Conservation (phyloP, 2,888 invertebrate genomes). For the Lamellibrachia columna region DNA sequence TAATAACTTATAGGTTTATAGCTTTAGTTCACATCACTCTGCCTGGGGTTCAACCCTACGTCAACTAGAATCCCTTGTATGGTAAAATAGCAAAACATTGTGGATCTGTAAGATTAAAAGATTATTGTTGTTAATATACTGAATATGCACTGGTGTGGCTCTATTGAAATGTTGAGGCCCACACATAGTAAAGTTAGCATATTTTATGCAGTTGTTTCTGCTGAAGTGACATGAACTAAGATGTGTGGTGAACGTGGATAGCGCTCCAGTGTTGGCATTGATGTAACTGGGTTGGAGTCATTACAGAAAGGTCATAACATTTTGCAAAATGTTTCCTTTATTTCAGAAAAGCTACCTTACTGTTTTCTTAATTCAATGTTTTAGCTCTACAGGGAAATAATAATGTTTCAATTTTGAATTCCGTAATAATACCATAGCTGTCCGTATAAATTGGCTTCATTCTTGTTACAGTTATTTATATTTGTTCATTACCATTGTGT, state of each 20-base stretch:
- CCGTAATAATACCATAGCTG: too few relatives aligned
- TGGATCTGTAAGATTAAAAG: not conserved
- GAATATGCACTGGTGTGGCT: not conserved
- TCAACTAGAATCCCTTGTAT: not conserved
- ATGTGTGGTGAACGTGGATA: not conserved
- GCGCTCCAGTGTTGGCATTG: not conserved
- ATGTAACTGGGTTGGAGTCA: not conserved
- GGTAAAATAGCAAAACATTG: not conserved
- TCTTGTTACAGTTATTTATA: not conserved
- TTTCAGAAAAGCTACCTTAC: too few relatives aligned
- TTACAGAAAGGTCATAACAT: not conserved
- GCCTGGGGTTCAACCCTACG: not conserved
- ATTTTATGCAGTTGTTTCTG: not conserved
- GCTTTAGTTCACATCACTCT: not conserved
- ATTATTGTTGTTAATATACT: not conserved
- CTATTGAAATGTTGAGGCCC: not conserved
- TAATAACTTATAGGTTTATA: not conserved
- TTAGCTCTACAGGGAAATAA: too few relatives aligned
- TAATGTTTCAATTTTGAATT: too few relatives aligned
- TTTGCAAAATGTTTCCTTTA: not conserved
- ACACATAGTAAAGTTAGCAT: not conserved
- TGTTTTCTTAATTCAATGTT: too few relatives aligned
- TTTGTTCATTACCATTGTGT: not conserved
- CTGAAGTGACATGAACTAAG: not conserved
- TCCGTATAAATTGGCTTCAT: not conserved